Evolutionary conservation across 2,888 invertebrate genomes (phyloP).

Genomic region (Litoditis marina): DNA sequence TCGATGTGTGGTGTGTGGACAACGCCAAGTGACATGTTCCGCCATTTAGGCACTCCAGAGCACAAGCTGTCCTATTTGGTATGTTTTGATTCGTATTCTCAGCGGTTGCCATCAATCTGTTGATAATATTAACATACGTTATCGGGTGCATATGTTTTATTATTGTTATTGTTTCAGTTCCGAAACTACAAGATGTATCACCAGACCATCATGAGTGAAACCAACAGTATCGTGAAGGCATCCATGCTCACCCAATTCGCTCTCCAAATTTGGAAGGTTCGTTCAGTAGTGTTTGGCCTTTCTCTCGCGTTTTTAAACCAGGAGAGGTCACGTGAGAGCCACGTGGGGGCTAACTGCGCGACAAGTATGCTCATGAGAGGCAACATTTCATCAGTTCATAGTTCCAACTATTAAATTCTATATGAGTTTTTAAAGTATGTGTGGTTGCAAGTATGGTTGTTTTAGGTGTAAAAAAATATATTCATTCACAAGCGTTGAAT

Average conservation of each 20-base stretch:
- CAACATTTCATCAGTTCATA: no score
- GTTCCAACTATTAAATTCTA: no score
- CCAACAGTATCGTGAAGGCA: neutral
- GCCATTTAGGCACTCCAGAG: neutral
- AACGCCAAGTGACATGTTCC: slow-evolving; percentile 2
- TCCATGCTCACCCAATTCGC: neutral
- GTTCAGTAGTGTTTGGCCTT: no score
- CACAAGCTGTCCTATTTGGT: slow-evolving; percentile 14
- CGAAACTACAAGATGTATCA: slow-evolving; percentile 1
- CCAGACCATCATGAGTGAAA: neutral
- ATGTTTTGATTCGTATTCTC: neutral
- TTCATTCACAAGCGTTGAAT: no score
- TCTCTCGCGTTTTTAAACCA: no score
- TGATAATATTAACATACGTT: neutral
- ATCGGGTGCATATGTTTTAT: neutral
- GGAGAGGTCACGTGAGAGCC: no score
- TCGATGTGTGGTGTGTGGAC: slow-evolving; percentile 9
- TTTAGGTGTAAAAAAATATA: no score
- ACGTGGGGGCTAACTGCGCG: no score
- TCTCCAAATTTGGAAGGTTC: slow-evolving; percentile 1
- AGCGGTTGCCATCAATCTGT: no score
- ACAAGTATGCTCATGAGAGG: no score
- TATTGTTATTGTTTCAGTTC: neutral
- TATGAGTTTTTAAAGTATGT: no score
- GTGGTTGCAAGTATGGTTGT: no score